Base-by-base conservation (phyloP, 2,888 invertebrate genomes). In the Mimachlamys varia region DNA sequence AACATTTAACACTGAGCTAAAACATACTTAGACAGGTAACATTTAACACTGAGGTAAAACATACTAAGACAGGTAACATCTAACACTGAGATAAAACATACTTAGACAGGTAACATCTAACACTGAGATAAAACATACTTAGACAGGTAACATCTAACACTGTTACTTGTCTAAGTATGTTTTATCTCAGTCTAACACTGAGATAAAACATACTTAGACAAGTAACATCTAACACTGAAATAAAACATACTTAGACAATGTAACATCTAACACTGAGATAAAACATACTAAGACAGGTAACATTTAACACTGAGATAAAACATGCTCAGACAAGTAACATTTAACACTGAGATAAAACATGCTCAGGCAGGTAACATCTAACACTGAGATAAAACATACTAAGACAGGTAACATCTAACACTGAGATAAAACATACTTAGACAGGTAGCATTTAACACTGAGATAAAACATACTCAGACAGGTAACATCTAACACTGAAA, bases 251-350 rank as follows among this genome's bases (percentile, higher is more conserved):
- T 98, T 58, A 96, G 97, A 91, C 97, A 97, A 93, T n/a, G 97
- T 98, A 95, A 89, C 12, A 33, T 27, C 2, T 13, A 19, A 53
- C 13, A 17, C 19, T 53, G 53, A 17, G 13, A 15, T 53, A 53
- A 53, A n/a, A 97, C 0, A 97, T 98, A 90, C 97, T 98, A 58
- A 96, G 97, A 91, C 97, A 97, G 93, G 97, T 98, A 95, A 89
- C 12, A 33, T 27, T 17, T 13, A 19, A 53, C 13, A 17, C 19
- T 53, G 53, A 17, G 13, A 15, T 53, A 53, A 53, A n/a, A 97
- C 0, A 97, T 98, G 90, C 97, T 98, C 58, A 96, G 97, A 91
- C 97, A 97, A 93, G 97, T 98, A 95, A 89, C 12, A 33, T 27
- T 17, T 13, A 19, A 53, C 13, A 17, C 19, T 53, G 53, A 17